Conservation (phyloP, 1,140 invertebrate species). For the Marisa cornuarietis region DNA sequence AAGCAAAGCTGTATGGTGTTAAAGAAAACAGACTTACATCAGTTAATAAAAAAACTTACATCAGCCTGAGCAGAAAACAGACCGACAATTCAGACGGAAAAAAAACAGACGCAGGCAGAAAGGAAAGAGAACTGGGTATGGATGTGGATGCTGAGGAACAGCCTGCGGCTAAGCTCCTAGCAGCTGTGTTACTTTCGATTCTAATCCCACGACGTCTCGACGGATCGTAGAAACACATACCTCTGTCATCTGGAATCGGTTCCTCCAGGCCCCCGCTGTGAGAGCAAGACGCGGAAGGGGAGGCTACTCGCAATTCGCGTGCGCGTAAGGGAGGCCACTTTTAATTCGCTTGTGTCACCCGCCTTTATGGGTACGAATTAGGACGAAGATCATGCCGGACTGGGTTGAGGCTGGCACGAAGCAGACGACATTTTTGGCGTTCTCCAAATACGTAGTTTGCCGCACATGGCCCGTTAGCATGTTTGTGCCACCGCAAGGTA, state of each 20-base stretch:
- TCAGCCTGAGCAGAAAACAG: not conserved
- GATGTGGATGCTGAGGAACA: not conserved
- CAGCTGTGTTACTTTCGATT: not conserved
- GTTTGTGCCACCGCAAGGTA: constrained; percentile 4
- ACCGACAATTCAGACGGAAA: not conserved
- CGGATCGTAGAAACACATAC: not conserved
- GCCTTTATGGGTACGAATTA: constrained; percentile 11
- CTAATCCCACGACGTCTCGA: not conserved
- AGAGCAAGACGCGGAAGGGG: not conserved
- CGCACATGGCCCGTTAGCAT: constrained; percentile 11
- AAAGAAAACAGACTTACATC: not conserved
- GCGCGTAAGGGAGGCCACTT: not conserved
- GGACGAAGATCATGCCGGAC: not conserved
- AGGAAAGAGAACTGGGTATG: not conserved
- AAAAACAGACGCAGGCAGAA: not conserved
- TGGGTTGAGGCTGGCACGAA: constrained; percentile 10
- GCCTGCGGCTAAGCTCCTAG: not conserved
- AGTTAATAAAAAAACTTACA: not conserved
- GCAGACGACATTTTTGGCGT: constrained; percentile 21
- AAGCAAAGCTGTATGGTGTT: too few relatives aligned
- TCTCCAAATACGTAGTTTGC: constrained; percentile 16
- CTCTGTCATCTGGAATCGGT: constrained; percentile 6
- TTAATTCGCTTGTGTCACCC: constrained; percentile 15
- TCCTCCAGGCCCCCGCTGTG: not conserved
- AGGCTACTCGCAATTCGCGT: not conserved